Evolutionary conservation across 2,888 invertebrate species (phyloP).

Genomic region (Erpobdella octoculata): DNA sequence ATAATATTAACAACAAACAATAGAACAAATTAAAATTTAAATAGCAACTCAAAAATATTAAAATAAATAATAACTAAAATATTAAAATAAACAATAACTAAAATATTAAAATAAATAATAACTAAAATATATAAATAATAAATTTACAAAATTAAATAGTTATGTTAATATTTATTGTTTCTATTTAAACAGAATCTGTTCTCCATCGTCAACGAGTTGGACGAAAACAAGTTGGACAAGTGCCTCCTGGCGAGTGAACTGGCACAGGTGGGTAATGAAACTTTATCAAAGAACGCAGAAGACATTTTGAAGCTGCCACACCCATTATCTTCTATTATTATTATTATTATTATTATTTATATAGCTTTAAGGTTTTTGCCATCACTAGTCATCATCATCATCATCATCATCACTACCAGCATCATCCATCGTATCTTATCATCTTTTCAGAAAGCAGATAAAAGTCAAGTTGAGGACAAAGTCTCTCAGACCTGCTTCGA

Average conservation of each 20-base stretch:
- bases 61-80: no score
- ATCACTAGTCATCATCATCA: not conserved
- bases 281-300: no score
- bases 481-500: slow-evolving; percentile 28
- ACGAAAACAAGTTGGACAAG: slow-evolving; percentile 30
- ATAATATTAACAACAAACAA: no score
- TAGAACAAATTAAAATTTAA: no score
- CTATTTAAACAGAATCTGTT: slow-evolving; percentile 19
- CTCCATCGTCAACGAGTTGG: slow-evolving; percentile 29
- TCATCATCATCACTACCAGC: not conserved
- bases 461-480: slow-evolving; percentile 25
- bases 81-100: not conserved
- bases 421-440: not conserved
- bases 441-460: slow-evolving; percentile 24
- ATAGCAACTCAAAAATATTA: no score
- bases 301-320: no score
- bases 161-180: no score
- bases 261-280: slow-evolving; percentile 11
- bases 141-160: no score
- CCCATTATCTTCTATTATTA: not conserved
- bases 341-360: not conserved
- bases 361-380: not conserved
- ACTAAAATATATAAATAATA: no score
- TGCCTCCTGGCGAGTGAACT: slow-evolving; percentile 24
- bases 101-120: no score